Base-by-base conservation (phyloP, 2,888 invertebrate species). In the Hylaea fasciaria region DNA sequence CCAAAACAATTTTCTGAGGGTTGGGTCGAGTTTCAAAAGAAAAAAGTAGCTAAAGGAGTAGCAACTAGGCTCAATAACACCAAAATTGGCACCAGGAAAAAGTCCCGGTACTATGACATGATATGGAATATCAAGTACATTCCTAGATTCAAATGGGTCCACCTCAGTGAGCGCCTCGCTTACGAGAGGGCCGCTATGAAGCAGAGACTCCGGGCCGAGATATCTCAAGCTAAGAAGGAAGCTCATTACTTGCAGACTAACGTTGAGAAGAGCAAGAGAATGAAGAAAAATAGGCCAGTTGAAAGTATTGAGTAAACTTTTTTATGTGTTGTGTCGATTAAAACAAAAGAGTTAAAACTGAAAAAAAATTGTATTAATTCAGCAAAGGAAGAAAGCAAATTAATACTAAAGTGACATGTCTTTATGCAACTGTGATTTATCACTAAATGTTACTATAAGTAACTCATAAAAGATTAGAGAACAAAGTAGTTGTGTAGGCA, bases 101-200 rank as follows among this genome's bases (percentile, higher is more conserved):
- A 95, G 71, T 97, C 97, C 14, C 95, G 96, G 72, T 97, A 97
- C 81, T 97, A 95, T 81, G 98, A 98, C 72, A 94, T 95, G 82
- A 93, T 98, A 41, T 99, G 99, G 99, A 98, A 97, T 79, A 96
- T 99, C 68, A 99, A 99, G 85, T 99, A 99, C 85, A 93, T 99
- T 67, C 96, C 97, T 2, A 94, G 97, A 69, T 99, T 99, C 82
- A 98, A 98, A 87, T 99, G 99, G 99, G 93, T 95, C 29, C 98
- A 99, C 86, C 93, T 99, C 43, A 97, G 97, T 81, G 99, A 99
- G 89, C 94, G 98, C 71, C 91, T 99, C 70, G 96, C 97, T 2
- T 98, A 98, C 84, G 99, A 99, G 84, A 95, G 95, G 81, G 97
- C 97, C 16, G 97, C 97, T 0, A 95, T 96, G 74, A 95, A 96